These are phyloP conservation scores for Oreochromis mossambicus DNA, from an alignment of 2,797 vertebrate genomes.

Conservation along the genomic window DNA sequence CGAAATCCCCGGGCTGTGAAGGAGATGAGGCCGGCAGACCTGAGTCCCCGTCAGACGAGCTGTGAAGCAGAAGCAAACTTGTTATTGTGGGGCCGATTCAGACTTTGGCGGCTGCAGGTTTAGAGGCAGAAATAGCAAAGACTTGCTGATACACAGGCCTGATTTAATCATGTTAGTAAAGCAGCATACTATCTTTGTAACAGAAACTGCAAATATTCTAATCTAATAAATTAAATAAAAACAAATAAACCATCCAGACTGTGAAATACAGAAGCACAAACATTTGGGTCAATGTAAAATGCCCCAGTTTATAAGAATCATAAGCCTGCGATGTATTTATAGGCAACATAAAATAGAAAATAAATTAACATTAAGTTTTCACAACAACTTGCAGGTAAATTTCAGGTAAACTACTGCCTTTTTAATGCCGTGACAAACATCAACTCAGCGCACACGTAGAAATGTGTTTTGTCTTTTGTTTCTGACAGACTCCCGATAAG, in stretches of 20 bases:
- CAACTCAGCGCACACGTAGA: not conserved
- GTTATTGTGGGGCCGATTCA: not conserved
- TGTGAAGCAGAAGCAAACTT: conserved; percentile 49
- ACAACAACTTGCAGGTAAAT: not conserved
- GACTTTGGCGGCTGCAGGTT: not conserved
- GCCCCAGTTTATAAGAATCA: not conserved
- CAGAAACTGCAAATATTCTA: not conserved
- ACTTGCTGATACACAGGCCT: conserved; percentile 28
- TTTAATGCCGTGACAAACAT: not conserved
- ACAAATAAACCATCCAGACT: too few relatives aligned
- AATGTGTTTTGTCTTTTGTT: not conserved
- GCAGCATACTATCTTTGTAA: not conserved
- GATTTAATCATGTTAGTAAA: not conserved
- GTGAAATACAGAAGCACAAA: not conserved
- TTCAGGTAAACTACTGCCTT: not conserved
- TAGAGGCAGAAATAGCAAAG: not conserved
- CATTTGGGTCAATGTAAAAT: not conserved
- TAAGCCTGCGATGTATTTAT: not conserved
- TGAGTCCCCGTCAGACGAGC: conserved; percentile 88
- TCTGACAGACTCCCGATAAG: not conserved
- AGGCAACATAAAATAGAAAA: not conserved
- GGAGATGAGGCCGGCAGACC: conserved; percentile 90
- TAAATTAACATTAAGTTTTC: not conserved
- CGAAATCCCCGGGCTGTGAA: conserved; percentile 90
- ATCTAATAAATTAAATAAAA: not conserved